phyloP scores from a whole-genome alignment of 1,140 invertebrate species.

The Andricus grossulariae region DNA sequence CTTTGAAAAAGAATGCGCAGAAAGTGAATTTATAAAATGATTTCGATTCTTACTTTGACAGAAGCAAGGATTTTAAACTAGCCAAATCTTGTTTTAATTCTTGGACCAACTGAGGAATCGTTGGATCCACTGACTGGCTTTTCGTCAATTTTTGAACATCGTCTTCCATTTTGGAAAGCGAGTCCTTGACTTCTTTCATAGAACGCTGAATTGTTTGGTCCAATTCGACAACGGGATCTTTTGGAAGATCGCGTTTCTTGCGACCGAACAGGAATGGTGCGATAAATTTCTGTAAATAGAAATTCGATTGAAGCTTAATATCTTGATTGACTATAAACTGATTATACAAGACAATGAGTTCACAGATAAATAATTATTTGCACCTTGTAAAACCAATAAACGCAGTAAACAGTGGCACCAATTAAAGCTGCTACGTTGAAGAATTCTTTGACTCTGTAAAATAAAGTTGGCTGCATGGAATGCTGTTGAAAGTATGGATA shows the following conservation, averaged over 20 bases:
- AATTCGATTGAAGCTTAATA: neutral
- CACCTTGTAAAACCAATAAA: constrained; percentile 87
- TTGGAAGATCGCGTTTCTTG: constrained; percentile 79
- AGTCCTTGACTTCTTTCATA: constrained; percentile 79
- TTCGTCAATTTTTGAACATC: constrained; percentile 78
- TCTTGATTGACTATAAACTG: neutral
- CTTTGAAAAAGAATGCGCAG: no score
- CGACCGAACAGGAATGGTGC: constrained; percentile 80
- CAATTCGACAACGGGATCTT: constrained; percentile 81
- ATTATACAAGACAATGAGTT: neutral
- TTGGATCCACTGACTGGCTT: constrained; percentile 72
- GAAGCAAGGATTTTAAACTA: constrained; percentile 85
- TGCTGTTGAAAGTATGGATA: constrained; percentile 63
- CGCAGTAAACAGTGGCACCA: constrained; percentile 82
- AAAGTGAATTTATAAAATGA: neutral
- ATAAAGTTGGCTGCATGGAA: constrained; percentile 72
- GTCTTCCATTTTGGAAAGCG: constrained; percentile 77
- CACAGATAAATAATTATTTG: constrained; percentile 8
- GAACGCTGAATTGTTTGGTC: constrained; percentile 80
- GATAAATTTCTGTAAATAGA: constrained; percentile 80
- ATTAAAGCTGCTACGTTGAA: constrained; percentile 82
- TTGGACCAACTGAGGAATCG: constrained; percentile 79
- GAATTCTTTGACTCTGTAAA: constrained; percentile 80
- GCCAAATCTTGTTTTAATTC: constrained; percentile 85
- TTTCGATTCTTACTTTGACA: constrained; percentile 79